These are phyloP conservation scores for Montipora cactus DNA, from an alignment of 64 coral and sea anemone genomes.

Conservation along the genomic window DNA sequence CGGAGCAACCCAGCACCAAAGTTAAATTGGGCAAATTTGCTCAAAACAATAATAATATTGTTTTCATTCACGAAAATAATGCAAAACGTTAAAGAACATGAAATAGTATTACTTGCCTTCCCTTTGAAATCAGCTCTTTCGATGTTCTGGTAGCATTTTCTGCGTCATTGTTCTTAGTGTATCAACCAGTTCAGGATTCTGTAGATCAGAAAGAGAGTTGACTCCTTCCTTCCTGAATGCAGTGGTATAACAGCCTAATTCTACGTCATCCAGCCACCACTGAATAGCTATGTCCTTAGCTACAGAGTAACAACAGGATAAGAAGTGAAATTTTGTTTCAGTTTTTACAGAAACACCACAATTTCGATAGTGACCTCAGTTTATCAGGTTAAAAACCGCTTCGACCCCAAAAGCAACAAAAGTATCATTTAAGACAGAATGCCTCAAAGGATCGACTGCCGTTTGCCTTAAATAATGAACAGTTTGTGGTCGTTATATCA, in stretches of 20 bases:
- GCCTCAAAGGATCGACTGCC: neutral
- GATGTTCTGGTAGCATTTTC: constrained; percentile 13
- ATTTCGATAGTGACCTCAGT: no score
- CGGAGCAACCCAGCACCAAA: no score
- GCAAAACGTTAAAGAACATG: neutral
- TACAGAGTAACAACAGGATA: neutral
- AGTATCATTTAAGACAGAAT: neutral
- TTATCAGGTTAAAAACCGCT: neutral
- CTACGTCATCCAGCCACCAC: neutral
- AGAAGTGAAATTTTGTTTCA: neutral
- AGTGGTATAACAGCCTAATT: neutral
- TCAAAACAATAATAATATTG: neutral
- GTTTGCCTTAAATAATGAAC: constrained; percentile 5
- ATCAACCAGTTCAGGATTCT: no score
- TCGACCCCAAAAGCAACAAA: neutral
- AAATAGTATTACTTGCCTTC: constrained; percentile 25
- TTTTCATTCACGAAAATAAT: neutral
- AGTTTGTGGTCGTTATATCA: neutral
- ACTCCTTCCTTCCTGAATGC: constrained; percentile 9
- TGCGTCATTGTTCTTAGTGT: neutral
- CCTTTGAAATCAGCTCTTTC: constrained; percentile 20
- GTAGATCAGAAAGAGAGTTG: neutral
- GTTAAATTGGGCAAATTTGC: neutral
- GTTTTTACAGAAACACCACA: neutral
- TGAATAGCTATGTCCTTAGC: constrained; percentile 7